A percentile compares a stretch with the other conserved stretches of the same genome.
Conservation (phyloP, 2,888 invertebrate genomes). For the Eristalinus aeneus region DNA sequence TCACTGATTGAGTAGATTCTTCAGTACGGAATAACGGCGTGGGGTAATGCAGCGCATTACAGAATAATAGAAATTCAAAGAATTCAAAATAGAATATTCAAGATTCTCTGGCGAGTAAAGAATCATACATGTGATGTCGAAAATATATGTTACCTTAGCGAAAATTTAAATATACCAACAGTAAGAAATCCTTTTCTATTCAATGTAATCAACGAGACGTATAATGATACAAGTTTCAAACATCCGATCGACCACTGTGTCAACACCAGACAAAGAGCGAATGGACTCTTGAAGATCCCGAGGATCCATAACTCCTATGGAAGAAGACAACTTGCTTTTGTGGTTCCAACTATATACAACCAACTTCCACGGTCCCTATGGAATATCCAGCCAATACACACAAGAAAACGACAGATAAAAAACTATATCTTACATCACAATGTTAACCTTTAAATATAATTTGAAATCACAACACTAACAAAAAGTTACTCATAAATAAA, state of each 20-base stretch:
- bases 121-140: background rate
- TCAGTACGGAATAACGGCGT: background rate
- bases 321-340: constrained; percentile 13
- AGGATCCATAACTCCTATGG: constrained; percentile 6
- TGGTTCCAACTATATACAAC: background rate
- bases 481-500: too few relatives aligned
- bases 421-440: too few relatives aligned
- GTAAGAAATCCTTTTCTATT: background rate
- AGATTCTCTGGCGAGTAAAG: background rate
- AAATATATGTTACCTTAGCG: background rate
- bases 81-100: background rate
- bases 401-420: too few relatives aligned
- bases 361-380: background rate
- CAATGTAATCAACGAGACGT: background rate
- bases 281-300: constrained; percentile 9
- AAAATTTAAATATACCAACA: background rate
- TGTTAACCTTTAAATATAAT: too few relatives aligned
- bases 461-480: too few relatives aligned
- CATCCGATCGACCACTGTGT: background rate
- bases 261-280: constrained; percentile 1
- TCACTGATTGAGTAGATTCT: background rate
- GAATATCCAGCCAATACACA: background rate
- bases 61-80: background rate
- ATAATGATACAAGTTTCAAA: background rate
- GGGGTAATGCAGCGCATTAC: background rate